phyloP scores from a whole-genome alignment of 1,140 invertebrate genomes.

The Dreissena rostriformis region DNA sequence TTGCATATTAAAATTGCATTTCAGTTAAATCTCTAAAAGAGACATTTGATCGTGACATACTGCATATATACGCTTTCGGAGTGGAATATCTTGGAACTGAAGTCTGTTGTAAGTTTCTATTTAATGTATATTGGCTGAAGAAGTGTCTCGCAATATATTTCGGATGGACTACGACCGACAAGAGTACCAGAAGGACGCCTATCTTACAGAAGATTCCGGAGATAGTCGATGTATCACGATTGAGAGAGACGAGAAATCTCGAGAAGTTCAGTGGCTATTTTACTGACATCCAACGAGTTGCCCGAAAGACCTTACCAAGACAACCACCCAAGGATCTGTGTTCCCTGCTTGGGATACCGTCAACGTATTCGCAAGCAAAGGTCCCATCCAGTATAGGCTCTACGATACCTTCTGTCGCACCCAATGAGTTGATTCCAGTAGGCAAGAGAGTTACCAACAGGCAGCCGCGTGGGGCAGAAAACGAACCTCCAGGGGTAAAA shows the following conservation, averaged over 20 bases:
- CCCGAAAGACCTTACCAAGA: slow-evolving; percentile 30
- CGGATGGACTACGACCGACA: slow-evolving; percentile 2
- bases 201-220: too few relatives aligned
- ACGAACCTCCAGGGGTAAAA: too few relatives aligned
- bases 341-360: slow-evolving; percentile 14
- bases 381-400: background rate
- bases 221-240: background rate
- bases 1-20: too few relatives aligned
- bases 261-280: slow-evolving; percentile 43
- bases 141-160: slow-evolving; percentile 15
- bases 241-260: slow-evolving; percentile 13
- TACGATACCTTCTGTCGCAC: background rate
- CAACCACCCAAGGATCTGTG: slow-evolving; percentile 31
- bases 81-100: too few relatives aligned
- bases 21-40: too few relatives aligned
- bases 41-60: too few relatives aligned
- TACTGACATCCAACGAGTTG: slow-evolving; percentile 40
- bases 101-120: background rate
- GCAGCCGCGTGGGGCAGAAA: too few relatives aligned
- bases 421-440: background rate
- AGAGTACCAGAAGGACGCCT: background rate
- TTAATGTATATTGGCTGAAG: background rate
- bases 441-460: background rate
- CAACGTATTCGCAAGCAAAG: background rate
- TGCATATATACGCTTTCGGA: too few relatives aligned